Percentiles rank a stretch among this genome's conserved stretches.
Conservation (phyloP, 64 coral and sea anemone species). For the Montipora sp. region DNA sequence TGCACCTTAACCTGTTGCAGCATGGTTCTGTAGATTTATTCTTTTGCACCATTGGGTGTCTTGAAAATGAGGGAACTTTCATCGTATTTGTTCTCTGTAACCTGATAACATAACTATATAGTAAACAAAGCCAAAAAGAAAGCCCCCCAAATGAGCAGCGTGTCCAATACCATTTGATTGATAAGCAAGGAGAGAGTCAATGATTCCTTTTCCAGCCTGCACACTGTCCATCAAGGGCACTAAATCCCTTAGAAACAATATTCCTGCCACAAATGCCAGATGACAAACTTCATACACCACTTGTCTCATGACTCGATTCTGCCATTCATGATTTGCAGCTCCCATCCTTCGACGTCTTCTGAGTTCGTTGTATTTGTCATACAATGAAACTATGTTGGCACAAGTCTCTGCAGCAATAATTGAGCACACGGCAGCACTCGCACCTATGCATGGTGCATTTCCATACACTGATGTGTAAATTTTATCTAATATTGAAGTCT, state of each 20-base stretch:
- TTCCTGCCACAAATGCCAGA: conserved; percentile 30
- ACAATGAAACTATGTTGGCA: conserved; percentile 67
- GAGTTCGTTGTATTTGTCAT: conserved; percentile 57
- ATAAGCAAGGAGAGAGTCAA: conserved; percentile 77
- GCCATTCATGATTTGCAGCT: conserved; percentile 23
- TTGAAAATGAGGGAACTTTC: not conserved
- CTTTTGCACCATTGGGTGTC: no score
- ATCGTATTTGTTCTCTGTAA: not conserved
- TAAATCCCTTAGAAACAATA: conserved; percentile 60
- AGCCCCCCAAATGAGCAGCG: conserved; percentile 87
- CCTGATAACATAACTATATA: conserved; percentile 67
- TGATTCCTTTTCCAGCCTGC: conserved; percentile 52
- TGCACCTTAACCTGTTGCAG: no score
- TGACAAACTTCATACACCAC: conserved; percentile 69
- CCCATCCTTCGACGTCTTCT: conserved; percentile 48
- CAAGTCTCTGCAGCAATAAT: conserved; percentile 85
- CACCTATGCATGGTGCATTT: conserved; percentile 77
- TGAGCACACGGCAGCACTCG: conserved; percentile 79
- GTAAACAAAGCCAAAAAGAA: conserved; percentile 81
- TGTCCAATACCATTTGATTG: conserved; percentile 87
- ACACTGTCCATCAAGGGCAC: conserved; percentile 67
- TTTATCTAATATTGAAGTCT: conserved; percentile 59
- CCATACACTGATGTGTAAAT: conserved; percentile 73
- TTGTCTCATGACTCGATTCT: conserved; percentile 48
- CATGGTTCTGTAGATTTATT: no score